phyloP scores from a whole-genome alignment of 2,113 vertebrate species.

The Sorex fumeus region DNA sequence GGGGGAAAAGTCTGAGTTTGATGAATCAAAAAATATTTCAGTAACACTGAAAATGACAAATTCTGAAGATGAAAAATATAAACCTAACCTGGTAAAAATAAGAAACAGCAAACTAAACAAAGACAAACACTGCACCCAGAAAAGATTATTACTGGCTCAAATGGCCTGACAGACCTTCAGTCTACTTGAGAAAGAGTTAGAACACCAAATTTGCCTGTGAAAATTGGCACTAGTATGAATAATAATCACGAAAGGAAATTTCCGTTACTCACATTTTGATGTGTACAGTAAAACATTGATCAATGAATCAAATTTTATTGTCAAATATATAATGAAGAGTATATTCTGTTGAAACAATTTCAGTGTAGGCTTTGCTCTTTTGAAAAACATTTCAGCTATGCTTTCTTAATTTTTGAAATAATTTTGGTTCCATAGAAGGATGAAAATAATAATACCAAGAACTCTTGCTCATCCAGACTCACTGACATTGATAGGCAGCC shows the following conservation, averaged over 20 bases:
- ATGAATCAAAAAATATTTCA: slow-evolving; percentile 38
- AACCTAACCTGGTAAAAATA: slow-evolving; percentile 42
- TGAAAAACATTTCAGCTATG: slow-evolving; percentile 36
- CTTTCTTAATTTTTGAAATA: slow-evolving; percentile 59
- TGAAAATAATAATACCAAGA: slow-evolving; percentile 17
- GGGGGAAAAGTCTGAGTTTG: not conserved
- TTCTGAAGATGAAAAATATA: not conserved
- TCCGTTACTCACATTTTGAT: slow-evolving; percentile 52
- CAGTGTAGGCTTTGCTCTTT: slow-evolving; percentile 29
- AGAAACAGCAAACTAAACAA: slow-evolving; percentile 25
- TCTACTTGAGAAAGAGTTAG: slow-evolving; percentile 56
- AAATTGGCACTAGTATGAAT: slow-evolving; percentile 53
- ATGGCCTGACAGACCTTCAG: slow-evolving; percentile 45
- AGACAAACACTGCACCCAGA: not conserved
- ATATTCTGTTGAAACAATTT: slow-evolving; percentile 37
- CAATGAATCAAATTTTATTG: slow-evolving; percentile 63
- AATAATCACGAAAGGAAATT: slow-evolving; percentile 49
- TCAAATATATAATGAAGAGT: slow-evolving; percentile 43
- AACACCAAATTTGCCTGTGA: slow-evolving; percentile 61
- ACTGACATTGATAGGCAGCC: not conserved
- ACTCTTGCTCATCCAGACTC: not conserved
- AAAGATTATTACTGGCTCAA: slow-evolving; percentile 46
- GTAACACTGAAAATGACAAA: slow-evolving; percentile 23
- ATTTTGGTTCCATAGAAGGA: slow-evolving; percentile 45
- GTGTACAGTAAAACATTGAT: slow-evolving; percentile 16